A percentile compares a stretch with the other conserved stretches of the same genome.
These are phyloP conservation scores for Chionis minor DNA, from an alignment of 2,113 vertebrate species.

Conservation along the genomic window DNA sequence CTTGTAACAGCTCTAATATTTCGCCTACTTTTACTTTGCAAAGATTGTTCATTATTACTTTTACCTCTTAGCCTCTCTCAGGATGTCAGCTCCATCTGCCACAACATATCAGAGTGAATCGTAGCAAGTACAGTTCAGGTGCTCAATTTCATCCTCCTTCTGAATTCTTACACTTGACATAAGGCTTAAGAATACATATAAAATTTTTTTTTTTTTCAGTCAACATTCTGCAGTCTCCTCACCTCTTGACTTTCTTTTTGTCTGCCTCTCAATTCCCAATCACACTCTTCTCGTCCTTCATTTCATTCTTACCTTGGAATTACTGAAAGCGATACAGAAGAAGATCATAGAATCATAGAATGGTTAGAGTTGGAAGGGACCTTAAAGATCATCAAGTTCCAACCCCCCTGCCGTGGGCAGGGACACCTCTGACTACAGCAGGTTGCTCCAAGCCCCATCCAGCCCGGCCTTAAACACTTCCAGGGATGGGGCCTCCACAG, in stretches of 20 bases:
- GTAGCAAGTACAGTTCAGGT: conserved; percentile 16
- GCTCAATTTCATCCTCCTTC: conserved; percentile 6
- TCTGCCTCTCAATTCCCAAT: conserved; percentile 8
- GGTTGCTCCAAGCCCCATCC: too few species aligned
- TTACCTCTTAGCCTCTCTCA: background rate
- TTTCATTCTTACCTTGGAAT: conserved; percentile 41
- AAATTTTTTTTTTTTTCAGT: background rate
- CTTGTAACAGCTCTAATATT: conserved; percentile 1
- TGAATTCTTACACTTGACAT: conserved; percentile 38
- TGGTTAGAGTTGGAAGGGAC: too few species aligned
- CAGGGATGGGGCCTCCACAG: too few species aligned
- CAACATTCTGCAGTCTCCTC: background rate
- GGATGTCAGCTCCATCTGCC: conserved; percentile 31
- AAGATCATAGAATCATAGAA: too few species aligned
- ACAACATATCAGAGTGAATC: background rate
- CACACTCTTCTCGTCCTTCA: background rate
- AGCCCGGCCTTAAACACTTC: too few species aligned
- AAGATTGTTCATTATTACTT: conserved; percentile 31
- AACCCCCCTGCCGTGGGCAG: too few species aligned
- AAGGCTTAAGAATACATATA: background rate
- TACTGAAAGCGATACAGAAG: background rate
- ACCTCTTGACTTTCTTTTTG: background rate
- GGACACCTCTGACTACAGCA: too few species aligned
- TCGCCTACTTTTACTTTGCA: background rate
- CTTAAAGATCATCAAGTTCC: too few species aligned